A percentile compares a stretch with the other conserved stretches of the same genome.
These are phyloP conservation scores for Lepidochrysops patricia DNA, from an alignment of 2,888 invertebrate genomes.

Conservation along the genomic window DNA sequence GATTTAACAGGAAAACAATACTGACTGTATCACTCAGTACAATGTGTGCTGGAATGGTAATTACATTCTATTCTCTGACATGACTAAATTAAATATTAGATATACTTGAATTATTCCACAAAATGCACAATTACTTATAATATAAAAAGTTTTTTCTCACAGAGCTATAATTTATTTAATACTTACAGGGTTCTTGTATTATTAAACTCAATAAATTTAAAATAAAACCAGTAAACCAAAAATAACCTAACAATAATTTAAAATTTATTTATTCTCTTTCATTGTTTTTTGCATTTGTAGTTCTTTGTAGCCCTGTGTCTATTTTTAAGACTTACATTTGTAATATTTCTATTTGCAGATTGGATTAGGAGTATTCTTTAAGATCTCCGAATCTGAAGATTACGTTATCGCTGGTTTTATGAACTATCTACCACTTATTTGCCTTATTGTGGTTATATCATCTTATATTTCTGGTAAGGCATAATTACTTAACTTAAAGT, in stretches of 20 bases:
- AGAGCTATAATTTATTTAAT: too few species aligned
- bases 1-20: slow-evolving; percentile 37
- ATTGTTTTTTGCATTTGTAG: neutral
- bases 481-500: neutral
- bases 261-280: too few species aligned
- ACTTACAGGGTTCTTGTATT: too few species aligned
- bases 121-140: too few species aligned
- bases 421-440: slow-evolving; percentile 12
- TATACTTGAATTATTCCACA: neutral
- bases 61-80: slow-evolving; percentile 10
- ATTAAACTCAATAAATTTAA: too few species aligned
- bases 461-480: slow-evolving; percentile 10
- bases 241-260: too few species aligned
- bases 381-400: slow-evolving; percentile 2
- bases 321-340: neutral
- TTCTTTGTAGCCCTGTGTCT: neutral
- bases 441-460: slow-evolving; percentile 5
- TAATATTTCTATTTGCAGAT: neutral
- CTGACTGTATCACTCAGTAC: slow-evolving; percentile 27
- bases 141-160: too few species aligned
- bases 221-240: too few species aligned
- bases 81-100: neutral
- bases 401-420: slow-evolving; percentile 6
- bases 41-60: slow-evolving; percentile 33
- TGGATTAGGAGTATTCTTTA: slow-evolving; percentile 9